Conservation (phyloP, 2,797 vertebrate species). For the Cyprinella venusta region DNA sequence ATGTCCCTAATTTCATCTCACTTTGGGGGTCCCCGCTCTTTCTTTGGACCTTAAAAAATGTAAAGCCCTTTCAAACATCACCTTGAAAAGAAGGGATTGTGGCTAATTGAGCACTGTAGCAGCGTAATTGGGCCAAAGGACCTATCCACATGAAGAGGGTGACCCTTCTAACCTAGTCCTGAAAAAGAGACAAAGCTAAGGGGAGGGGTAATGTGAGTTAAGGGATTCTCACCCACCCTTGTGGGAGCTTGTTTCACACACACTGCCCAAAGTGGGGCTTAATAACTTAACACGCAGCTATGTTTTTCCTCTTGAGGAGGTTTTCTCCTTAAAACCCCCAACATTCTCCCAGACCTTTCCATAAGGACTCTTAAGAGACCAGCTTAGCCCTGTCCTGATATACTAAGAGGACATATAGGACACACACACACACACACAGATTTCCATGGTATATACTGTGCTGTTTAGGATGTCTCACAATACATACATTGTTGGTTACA, state of each 20-base stretch:
- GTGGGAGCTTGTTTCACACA: constrained; percentile 88
- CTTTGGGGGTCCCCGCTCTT: constrained; percentile 63
- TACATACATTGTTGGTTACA: background rate
- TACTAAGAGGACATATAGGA: constrained; percentile 56
- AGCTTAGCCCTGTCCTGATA: constrained; percentile 75
- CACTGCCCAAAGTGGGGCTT: constrained; percentile 83
- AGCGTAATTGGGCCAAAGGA: constrained; percentile 90
- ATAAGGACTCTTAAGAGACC: constrained; percentile 82
- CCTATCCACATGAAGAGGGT: constrained; percentile 90
- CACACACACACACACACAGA: constrained; percentile 29
- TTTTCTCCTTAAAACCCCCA: constrained; percentile 81
- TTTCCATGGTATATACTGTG: constrained; percentile 11
- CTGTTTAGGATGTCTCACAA: background rate
- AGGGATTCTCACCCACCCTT: constrained; percentile 91
- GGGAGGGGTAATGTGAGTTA: constrained; percentile 90
- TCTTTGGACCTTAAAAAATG: constrained; percentile 73
- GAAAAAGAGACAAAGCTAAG: constrained; percentile 88
- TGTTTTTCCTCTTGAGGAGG: constrained; percentile 85
- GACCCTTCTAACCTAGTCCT: constrained; percentile 89
- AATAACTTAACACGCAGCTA: constrained; percentile 84
- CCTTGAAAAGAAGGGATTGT: constrained; percentile 85
- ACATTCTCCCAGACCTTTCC: constrained; percentile 79
- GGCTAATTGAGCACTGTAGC: constrained; percentile 85
- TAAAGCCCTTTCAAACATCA: constrained; percentile 75
- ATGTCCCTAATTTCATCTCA: constrained; percentile 66